Base-by-base conservation (phyloP, 2,888 invertebrate species). In the Drosophila setosimentum region DNA sequence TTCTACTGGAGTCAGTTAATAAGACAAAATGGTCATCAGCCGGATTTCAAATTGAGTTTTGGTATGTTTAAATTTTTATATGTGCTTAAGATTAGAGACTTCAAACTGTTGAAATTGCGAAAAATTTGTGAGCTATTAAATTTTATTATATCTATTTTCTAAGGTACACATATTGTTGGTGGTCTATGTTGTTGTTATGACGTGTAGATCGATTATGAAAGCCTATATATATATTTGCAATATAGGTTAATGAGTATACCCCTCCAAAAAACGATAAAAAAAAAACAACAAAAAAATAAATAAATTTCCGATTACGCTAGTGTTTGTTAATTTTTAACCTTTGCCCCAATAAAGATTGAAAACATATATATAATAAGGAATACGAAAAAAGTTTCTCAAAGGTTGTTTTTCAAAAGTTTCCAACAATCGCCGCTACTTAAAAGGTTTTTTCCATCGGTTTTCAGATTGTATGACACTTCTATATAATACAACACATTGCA, bases 1-100 rank as follows among this genome's bases (percentile, higher is more conserved):
- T 85, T 40, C 30, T 83, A 35, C 16, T 78, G 30, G 81, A 69
- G 10, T 63, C 76, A 0, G 29, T 83, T 3, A 74, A 76, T 50
- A 69, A 33, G n/a, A 73, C 80, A 2, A 78, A 71, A 10, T 32
- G 18, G 16, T 40, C 30, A 32, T n/a, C 57, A 16, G 11, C n/a
- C 13, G 78, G 61, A 54, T 24, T 32, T 30, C n/a, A 32, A 51
- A 45, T 58, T 2, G 53, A 77, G 1, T 72, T 57, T n/a, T 21
- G 55, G 76, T 77, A 68, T 65, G 72, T 60, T 33, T 2, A 32
- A 29, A 40, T 40, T 40, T 32, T 5, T 11, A 21, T 16, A n/a
- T 7, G 42, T 51, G n/a, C 4, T 29, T 24, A 51, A 51, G n/a
- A 37, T 3, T 8, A n/a, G 10, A 4, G n/a, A n/a, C 10, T n/a